These are phyloP conservation scores for Fratercula arctica DNA, from an alignment of 2,797 vertebrate genomes.

Conservation along the genomic window DNA sequence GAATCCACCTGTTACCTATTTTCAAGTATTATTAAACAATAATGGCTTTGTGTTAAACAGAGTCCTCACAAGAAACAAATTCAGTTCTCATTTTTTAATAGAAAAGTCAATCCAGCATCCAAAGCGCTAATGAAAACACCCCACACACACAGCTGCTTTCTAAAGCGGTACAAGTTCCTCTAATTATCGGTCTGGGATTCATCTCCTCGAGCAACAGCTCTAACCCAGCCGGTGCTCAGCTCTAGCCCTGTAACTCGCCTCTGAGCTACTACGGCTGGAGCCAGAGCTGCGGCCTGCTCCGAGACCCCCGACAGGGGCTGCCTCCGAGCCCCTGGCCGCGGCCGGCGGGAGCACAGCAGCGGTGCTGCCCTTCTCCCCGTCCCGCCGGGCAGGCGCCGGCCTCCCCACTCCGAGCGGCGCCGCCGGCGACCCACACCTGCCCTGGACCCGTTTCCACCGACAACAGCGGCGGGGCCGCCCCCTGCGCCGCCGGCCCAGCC, in stretches of 20 bases:
- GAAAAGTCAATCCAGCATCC: not conserved
- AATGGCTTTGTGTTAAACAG: not conserved
- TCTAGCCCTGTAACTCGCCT: not conserved
- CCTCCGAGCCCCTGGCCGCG: not conserved
- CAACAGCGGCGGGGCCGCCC: not conserved
- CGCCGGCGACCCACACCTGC: not conserved
- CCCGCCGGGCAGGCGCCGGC: not conserved
- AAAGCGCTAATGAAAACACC: accelerated
- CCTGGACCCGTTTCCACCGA: not conserved
- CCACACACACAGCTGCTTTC: not conserved
- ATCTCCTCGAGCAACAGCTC: not conserved
- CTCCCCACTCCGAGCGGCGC: not conserved
- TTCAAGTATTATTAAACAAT: not conserved
- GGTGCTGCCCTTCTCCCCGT: not conserved
- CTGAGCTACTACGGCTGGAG: accelerated
- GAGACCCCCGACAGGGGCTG: not conserved
- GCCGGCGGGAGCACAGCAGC: not conserved
- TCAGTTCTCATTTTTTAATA: not conserved
- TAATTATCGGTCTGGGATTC: no score
- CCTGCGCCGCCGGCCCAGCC: not conserved
- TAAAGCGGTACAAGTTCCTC: not conserved
- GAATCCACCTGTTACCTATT: not conserved
- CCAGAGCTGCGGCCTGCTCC: not conserved
- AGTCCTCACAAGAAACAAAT: not conserved
- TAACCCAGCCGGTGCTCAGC: not conserved